A percentile compares a stretch with the other conserved stretches of the same genome.
These are phyloP conservation scores for Platorchestia sp. DNA, from an alignment of 1,140 invertebrate genomes.

Conservation along the genomic window DNA sequence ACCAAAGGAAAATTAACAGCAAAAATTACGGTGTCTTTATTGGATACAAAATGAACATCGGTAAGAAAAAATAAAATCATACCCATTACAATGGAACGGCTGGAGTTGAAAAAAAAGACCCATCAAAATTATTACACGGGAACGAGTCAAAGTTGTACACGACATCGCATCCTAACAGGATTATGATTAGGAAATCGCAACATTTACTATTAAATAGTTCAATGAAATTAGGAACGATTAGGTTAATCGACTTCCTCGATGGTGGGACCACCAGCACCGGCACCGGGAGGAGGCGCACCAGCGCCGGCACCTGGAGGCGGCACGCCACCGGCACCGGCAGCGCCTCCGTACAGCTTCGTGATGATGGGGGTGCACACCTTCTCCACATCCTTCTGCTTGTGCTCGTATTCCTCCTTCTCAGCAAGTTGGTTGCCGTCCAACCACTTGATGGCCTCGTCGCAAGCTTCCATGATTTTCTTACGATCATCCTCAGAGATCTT, in stretches of 20 bases:
- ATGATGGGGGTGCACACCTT: conserved; percentile 89
- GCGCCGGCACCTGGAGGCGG: conserved; percentile 70
- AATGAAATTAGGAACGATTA: neutral
- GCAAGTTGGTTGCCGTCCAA: conserved; percentile 72
- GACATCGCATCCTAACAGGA: neutral
- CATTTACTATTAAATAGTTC: neutral
- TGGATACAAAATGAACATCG: conserved; percentile 11
- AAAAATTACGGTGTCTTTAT: neutral
- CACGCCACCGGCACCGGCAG: conserved; percentile 66
- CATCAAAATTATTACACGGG: neutral
- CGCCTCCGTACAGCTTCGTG: conserved; percentile 69
- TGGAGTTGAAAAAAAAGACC: neutral
- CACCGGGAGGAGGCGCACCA: conserved; percentile 72
- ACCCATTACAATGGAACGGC: neutral
- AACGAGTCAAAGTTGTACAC: neutral
- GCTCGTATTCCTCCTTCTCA: conserved; percentile 77
- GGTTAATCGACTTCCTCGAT: conserved; percentile 96
- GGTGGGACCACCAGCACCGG: conserved; percentile 78
- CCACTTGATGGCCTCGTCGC: conserved; percentile 72
- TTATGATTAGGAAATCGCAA: neutral
- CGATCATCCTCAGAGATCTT: conserved; percentile 76
- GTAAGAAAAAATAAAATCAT: neutral
- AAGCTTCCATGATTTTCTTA: conserved; percentile 74
- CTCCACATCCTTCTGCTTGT: conserved; percentile 88
- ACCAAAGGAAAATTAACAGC: neutral